Evolutionary conservation across 2,888 invertebrate species (phyloP).

Genomic region (Calephelis perditalis): DNA sequence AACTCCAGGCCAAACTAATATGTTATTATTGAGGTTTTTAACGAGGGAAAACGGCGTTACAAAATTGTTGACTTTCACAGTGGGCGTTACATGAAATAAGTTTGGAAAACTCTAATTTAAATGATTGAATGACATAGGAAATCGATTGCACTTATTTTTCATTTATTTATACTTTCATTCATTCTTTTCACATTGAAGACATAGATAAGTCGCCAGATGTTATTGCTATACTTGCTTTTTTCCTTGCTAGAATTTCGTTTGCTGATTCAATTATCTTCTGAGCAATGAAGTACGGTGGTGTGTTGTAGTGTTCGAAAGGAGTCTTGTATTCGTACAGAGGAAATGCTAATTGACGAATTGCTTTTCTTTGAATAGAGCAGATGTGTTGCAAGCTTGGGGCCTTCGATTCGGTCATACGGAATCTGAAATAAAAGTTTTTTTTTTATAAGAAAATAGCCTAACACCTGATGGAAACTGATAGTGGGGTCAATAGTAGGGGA

Average conservation of each 20-base stretch:
- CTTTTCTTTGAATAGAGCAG: constrained; percentile 40
- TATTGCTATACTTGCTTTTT: background rate
- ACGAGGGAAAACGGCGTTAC: too few species aligned
- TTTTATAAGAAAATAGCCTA: background rate
- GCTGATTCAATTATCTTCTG: constrained; percentile 42
- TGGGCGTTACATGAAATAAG: too few species aligned
- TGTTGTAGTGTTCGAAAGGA: constrained; percentile 43
- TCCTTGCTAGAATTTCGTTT: constrained; percentile 24
- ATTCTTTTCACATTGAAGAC: background rate
- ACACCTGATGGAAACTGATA: too few species aligned
- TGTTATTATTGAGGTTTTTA: too few species aligned
- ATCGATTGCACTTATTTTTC: too few species aligned
- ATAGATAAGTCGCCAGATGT: background rate
- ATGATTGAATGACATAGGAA: too few species aligned
- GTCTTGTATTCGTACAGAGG: constrained; percentile 46
- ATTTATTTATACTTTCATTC: too few species aligned
- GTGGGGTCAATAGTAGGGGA: too few species aligned
- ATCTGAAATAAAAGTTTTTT: constrained; percentile 37
- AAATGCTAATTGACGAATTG: constrained; percentile 41
- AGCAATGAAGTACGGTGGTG: constrained; percentile 42
- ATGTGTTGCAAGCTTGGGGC: constrained; percentile 33
- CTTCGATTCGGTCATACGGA: constrained; percentile 40
- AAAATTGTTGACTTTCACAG: too few species aligned
- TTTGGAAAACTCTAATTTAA: too few species aligned
- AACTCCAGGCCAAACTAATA: too few species aligned